Evolutionary conservation across 2,797 vertebrate species (phyloP).

Genomic region (Acipenser ruthenus): DNA sequence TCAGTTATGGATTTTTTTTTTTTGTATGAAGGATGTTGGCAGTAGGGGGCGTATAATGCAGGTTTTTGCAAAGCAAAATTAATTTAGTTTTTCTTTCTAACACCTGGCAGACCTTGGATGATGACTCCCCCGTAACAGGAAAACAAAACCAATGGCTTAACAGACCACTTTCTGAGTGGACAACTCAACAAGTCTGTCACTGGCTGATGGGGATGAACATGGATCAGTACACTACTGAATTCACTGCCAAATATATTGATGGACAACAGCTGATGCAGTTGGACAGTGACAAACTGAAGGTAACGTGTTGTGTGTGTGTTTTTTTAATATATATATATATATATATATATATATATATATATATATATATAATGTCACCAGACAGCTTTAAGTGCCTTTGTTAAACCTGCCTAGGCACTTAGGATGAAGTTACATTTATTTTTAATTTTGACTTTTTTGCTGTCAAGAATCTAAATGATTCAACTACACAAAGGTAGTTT

Average conservation of each 20-base stretch:
- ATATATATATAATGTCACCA: too few relatives aligned
- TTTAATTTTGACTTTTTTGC: too few relatives aligned
- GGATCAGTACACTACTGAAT: conserved; percentile 78
- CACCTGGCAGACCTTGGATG: conserved; percentile 65
- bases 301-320: conserved; percentile 27
- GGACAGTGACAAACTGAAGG: conserved; percentile 82
- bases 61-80: too few relatives aligned
- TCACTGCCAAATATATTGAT: conserved; percentile 69
- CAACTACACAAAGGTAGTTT: too few relatives aligned
- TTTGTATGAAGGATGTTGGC: too few relatives aligned
- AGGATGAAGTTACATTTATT: too few relatives aligned
- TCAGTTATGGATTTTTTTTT: too few relatives aligned
- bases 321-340: not conserved
- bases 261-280: conserved; percentile 72
- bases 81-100: conserved; percentile 14
- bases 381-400: too few relatives aligned
- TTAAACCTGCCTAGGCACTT: too few relatives aligned
- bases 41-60: not conserved
- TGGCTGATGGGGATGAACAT: conserved; percentile 84
- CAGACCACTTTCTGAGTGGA: conserved; percentile 76
- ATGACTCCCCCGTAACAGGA: conserved; percentile 59
- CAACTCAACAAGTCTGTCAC: conserved; percentile 78
- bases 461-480: too few relatives aligned
- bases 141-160: conserved; percentile 85
- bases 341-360: too few relatives aligned